phyloP scores from a whole-genome alignment of 1,140 invertebrate species.

The Drosophila santomea region DNA sequence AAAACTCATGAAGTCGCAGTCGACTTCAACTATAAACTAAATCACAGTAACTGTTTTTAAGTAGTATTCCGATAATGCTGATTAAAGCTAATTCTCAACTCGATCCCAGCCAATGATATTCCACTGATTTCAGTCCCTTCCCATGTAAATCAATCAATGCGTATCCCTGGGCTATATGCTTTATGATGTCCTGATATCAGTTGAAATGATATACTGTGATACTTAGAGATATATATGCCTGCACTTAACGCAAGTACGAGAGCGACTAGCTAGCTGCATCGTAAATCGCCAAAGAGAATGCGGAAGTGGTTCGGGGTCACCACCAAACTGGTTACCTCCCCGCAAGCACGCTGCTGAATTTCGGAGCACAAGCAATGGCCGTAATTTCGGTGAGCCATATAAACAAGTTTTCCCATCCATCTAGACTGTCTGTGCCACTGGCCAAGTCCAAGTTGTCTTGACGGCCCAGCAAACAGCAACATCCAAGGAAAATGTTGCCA shows the following conservation, averaged over 20 bases:
- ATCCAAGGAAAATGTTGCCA: slow-evolving; percentile 37
- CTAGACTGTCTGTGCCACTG: slow-evolving; percentile 51
- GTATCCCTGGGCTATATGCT: slow-evolving; percentile 4
- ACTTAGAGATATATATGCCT: slow-evolving; percentile 1
- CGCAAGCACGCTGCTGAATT: slow-evolving; percentile 30
- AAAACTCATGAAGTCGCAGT: slow-evolving; percentile 41
- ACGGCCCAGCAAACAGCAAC: slow-evolving; percentile 16
- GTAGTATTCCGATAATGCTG: slow-evolving; percentile 34
- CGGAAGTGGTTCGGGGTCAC: slow-evolving; percentile 26
- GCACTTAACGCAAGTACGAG: slow-evolving; percentile 16
- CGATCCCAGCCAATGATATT: slow-evolving; percentile 8
- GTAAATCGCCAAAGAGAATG: slow-evolving; percentile 33
- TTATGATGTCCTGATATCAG: slow-evolving; percentile 28
- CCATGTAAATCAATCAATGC: slow-evolving; percentile 21
- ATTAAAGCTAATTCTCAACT: slow-evolving; percentile 38
- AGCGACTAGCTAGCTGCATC: slow-evolving; percentile 13
- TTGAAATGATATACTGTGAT: background rate
- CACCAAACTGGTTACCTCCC: slow-evolving; percentile 35
- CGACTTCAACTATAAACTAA: slow-evolving; percentile 49
- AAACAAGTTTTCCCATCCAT: slow-evolving; percentile 60
- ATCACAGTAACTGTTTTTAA: slow-evolving; percentile 56
- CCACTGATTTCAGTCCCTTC: slow-evolving; percentile 24
- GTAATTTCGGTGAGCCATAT: slow-evolving; percentile 45
- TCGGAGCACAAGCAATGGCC: slow-evolving; percentile 29
- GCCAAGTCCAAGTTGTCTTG: slow-evolving; percentile 23